A percentile compares a stretch with the other conserved stretches of the same genome.
Evolutionary conservation across 2,797 vertebrate species (phyloP).

Genomic region (Fistularia tabacaria): DNA sequence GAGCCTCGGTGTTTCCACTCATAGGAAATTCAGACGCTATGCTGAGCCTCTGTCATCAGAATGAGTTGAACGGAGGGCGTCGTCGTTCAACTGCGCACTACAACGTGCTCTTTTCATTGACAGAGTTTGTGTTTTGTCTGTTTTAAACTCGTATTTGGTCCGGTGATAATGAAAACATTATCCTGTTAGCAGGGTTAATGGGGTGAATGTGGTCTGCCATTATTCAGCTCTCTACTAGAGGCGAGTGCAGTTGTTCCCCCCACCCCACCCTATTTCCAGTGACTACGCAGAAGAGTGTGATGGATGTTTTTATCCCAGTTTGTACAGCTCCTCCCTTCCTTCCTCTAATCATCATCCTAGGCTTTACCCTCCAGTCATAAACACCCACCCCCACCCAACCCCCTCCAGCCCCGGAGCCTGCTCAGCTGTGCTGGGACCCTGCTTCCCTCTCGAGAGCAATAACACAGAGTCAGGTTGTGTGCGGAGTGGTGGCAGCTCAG

Average conservation of each 20-base stretch:
- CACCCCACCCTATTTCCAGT: slow-evolving; percentile 1
- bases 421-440: slow-evolving; percentile 42
- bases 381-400: not conserved
- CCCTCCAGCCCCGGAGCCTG: slow-evolving; percentile 6
- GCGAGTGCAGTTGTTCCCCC: not conserved
- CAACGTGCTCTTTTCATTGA: no score
- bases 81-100: no score
- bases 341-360: slow-evolving; percentile 25
- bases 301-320: slow-evolving; percentile 32
- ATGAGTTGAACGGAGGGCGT: no score
- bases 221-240: not conserved
- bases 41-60: no score
- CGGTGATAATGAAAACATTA: no score
- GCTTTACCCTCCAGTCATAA: slow-evolving; percentile 17
- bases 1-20: no score
- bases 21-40: no score
- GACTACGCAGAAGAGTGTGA: slow-evolving; percentile 24
- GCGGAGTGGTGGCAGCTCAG: slow-evolving; percentile 44
- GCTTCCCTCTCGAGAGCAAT: no score
- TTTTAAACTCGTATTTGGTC: no score
- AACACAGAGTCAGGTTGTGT: slow-evolving; percentile 29
- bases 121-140: no score
- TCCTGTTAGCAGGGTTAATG: not conserved
- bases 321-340: slow-evolving; percentile 50
- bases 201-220: not conserved